Base-by-base conservation (phyloP, 1,140 invertebrate genomes). In the Drosophila lini region DNA sequence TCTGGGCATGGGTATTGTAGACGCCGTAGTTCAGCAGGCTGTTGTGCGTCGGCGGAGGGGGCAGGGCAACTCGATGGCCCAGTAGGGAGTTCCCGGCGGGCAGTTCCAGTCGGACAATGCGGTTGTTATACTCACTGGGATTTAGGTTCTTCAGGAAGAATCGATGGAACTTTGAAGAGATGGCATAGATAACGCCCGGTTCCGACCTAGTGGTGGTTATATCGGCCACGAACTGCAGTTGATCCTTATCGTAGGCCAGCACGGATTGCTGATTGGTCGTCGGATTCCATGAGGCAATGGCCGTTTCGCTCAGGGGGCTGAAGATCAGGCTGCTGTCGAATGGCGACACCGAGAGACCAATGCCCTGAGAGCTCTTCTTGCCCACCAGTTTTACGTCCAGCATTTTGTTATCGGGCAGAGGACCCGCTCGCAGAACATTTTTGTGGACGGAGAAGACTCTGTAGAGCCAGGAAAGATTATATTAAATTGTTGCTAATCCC, bases 281-380 rank as follows among this genome's bases (percentile, higher is more conserved):
- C 0, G 96, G 96, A 74, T 96, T 95, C 96, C 96, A 97, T 1
- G 95, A 93, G 10, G 96, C 96, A 10, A 97, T 92, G 0, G 96
- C 96, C 0, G 96, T 97, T 92, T 97, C 96, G 0, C 94, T 94
- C 9, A 97, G 91, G 0, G 96, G 96, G 42, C 95, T 94, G 82
- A 97, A 97, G 44, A 95, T 93, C 22, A 97, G 93, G 9, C 94
- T 94, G 45, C 96, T 95, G 64, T 96, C 95, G 2, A 92, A 92
- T 2, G 94, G 94, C 71, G 96, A 95, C 0, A 96, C 93, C 0
- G 95, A 93, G 11, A 97, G 74, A 2, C 95, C 95, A 2, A 97
- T 93, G 16, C 96, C 96, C 91, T 97, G 96, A 4, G 96, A 97
- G 1, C 96, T 96, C 91, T 97, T 97, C 69, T 94, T 95, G 1